A percentile compares a stretch with the other conserved stretches of the same genome.
phyloP scores from a whole-genome alignment of 2,888 invertebrate species.

The Sinohyriopsis cumingii region DNA sequence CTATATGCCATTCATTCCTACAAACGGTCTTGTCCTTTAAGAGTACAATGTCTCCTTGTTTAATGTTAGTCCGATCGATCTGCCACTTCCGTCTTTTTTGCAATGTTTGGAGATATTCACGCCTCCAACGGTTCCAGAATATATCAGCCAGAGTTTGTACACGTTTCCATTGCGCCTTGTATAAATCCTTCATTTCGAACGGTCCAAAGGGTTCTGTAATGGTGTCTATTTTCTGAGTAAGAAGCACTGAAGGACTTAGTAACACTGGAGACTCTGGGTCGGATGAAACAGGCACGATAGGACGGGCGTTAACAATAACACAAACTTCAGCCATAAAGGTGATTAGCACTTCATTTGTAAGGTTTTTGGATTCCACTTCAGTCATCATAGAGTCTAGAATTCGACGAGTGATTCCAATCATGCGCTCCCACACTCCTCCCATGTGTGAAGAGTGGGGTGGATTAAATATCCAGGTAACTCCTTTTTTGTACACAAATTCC shows the following conservation, averaged over 20 bases:
- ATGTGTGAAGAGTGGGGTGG: constrained; percentile 33
- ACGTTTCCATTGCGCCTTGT: constrained; percentile 27
- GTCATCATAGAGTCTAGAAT: constrained; percentile 30
- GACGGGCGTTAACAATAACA: constrained; percentile 30
- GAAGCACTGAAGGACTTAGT: constrained; percentile 24
- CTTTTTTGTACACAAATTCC: constrained; percentile 11
- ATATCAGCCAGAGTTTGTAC: constrained; percentile 26
- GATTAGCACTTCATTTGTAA: constrained; percentile 32
- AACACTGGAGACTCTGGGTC: constrained; percentile 26
- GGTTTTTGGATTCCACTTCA: constrained; percentile 3
- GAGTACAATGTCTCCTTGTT: constrained; percentile 20
- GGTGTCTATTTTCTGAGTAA: constrained; percentile 19
- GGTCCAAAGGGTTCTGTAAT: background rate
- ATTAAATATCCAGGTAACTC: constrained; percentile 31
- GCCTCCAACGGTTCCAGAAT: constrained; percentile 34
- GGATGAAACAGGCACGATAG: constrained; percentile 22
- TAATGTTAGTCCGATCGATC: background rate
- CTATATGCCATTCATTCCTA: no score
- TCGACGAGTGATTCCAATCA: constrained; percentile 29
- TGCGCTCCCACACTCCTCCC: constrained; percentile 30
- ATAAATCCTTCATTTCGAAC: constrained; percentile 16
- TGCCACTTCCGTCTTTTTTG: constrained; percentile 14
- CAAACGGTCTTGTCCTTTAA: no score
- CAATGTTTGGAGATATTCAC: constrained; percentile 20
- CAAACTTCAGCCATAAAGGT: constrained; percentile 33